Percentiles rank a stretch among this genome's conserved stretches.
These are phyloP conservation scores for Lasioglossum figueresi DNA, from an alignment of 2,888 invertebrate species.

Conservation along the genomic window DNA sequence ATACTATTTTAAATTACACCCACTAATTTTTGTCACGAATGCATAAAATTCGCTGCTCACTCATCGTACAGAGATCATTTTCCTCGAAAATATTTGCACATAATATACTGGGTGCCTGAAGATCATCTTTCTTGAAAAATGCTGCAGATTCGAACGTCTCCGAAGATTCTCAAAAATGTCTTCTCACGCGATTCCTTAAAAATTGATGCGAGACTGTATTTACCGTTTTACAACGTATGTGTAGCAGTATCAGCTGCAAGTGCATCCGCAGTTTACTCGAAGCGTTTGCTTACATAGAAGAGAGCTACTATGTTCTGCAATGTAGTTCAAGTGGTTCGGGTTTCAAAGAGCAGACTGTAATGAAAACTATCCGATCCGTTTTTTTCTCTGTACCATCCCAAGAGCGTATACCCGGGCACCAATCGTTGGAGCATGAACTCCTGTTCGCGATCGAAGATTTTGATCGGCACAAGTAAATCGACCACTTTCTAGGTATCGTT, in stretches of 20 bases:
- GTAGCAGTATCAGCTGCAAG: background rate
- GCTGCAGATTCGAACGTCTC: too few species aligned
- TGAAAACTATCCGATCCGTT: background rate
- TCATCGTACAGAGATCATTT: too few species aligned
- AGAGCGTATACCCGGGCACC: background rate
- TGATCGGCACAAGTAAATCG: background rate
- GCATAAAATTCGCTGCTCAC: too few species aligned
- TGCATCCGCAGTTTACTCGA: background rate
- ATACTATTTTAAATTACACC: too few species aligned
- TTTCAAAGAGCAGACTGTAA: constrained; percentile 4
- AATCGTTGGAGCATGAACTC: background rate
- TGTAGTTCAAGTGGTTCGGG: background rate
- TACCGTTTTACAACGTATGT: too few species aligned
- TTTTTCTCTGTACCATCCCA: background rate
- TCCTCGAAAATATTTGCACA: too few species aligned
- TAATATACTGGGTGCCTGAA: too few species aligned
- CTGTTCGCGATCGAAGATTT: background rate
- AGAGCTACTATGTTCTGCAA: background rate
- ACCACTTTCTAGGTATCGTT: constrained; percentile 9
- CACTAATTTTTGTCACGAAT: too few species aligned
- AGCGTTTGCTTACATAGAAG: background rate
- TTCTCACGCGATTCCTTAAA: too few species aligned
- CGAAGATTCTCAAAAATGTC: too few species aligned
- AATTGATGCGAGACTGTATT: too few species aligned
- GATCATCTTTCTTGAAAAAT: too few species aligned